Conservation (phyloP, 2,888 invertebrate genomes). For the Agonopterix heracliana region DNA sequence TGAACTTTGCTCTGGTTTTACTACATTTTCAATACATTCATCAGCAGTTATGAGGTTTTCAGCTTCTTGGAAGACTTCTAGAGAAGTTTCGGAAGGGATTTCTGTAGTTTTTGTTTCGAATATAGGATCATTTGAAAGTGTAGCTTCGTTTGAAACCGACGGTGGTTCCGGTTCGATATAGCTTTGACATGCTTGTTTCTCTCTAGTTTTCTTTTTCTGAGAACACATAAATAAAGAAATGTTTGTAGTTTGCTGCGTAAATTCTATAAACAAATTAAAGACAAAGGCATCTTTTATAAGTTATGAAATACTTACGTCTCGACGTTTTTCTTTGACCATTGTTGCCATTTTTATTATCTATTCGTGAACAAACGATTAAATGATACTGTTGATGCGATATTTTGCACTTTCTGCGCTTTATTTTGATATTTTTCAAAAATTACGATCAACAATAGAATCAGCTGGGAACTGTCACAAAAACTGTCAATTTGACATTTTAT, state of each 20-base stretch:
- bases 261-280: conserved; percentile 7
- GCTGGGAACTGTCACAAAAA: neutral
- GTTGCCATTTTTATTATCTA: conserved; percentile 44
- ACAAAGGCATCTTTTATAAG: conserved; percentile 9
- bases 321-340: conserved; percentile 58
- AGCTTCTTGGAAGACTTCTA: neutral
- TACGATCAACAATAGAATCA: neutral
- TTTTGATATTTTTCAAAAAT: neutral
- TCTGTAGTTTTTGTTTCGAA: neutral
- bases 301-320: conserved; percentile 35
- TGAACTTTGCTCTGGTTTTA: too few species aligned
- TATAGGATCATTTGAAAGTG: neutral
- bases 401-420: neutral
- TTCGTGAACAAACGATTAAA: neutral
- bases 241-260: conserved; percentile 24
- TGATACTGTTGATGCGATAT: neutral
- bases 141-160: conserved; percentile 2
- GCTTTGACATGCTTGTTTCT: conserved; percentile 21
- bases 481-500: neutral
- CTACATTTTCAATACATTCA: too few species aligned
- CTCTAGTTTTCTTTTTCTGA: conserved; percentile 57
- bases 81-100: neutral
- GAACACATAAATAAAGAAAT: conserved; percentile 15
- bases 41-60: too few species aligned
- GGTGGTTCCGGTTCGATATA: conserved; percentile 4